phyloP scores from a whole-genome alignment of 2,888 invertebrate species.

The Watsonalla binaria region DNA sequence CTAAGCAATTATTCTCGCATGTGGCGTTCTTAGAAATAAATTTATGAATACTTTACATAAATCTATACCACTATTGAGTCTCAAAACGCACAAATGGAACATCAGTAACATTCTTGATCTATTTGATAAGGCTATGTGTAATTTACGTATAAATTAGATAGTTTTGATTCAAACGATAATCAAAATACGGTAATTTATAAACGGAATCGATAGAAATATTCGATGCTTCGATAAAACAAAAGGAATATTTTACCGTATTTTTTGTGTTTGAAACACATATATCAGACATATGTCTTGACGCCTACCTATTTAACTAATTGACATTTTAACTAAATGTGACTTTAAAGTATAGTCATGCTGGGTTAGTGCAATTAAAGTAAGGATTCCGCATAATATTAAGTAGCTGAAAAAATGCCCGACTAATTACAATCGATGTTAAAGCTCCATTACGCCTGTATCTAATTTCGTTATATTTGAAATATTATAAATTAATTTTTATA shows the following conservation, averaged over 20 bases:
- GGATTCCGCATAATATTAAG: not conserved
- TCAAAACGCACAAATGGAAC: no score
- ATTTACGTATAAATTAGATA: not conserved
- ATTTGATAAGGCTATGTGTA: not conserved
- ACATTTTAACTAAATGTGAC: not conserved
- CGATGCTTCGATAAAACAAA: not conserved
- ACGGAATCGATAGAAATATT: not conserved
- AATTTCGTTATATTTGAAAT: no score
- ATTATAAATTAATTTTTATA: no score
- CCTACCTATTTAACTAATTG: not conserved
- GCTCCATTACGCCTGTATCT: no score
- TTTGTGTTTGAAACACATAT: not conserved
- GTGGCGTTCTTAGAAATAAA: no score
- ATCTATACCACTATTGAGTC: no score
- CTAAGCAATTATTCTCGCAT: no score
- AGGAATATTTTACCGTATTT: not conserved
- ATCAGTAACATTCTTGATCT: not conserved
- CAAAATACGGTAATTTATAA: not conserved
- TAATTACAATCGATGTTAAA: no score
- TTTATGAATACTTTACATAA: no score
- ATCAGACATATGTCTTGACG: not conserved
- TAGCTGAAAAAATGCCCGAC: no score
- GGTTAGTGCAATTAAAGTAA: not conserved
- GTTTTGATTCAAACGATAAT: not conserved
- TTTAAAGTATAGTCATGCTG: not conserved